phyloP scores from a whole-genome alignment of 30 jellyfish, hydroid and myxozoan genomes.

The Turritopsis dohrnii region DNA sequence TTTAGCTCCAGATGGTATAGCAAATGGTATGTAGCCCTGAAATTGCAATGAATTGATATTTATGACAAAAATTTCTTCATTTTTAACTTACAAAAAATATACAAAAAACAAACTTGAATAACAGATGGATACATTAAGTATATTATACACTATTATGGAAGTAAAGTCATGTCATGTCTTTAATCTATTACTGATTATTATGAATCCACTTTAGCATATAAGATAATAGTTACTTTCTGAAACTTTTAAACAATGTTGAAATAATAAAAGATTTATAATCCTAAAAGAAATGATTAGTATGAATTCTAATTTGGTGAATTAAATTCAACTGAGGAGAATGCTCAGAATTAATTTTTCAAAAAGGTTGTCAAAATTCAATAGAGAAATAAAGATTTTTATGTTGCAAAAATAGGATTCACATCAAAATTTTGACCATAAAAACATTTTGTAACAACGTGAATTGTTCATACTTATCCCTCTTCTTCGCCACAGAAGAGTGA shows the following conservation, averaged over 20 bases:
- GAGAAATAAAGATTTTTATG: too few relatives aligned
- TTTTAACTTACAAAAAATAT: too few relatives aligned
- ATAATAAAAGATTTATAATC: not conserved
- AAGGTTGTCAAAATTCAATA: too few relatives aligned
- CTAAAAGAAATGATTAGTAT: not conserved
- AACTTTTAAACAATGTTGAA: not conserved
- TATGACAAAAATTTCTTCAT: not conserved
- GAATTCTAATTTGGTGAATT: not conserved
- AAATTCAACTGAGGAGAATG: not conserved
- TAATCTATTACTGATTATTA: not conserved
- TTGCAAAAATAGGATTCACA: not conserved
- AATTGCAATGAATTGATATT: not conserved
- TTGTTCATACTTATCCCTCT: too few relatives aligned
- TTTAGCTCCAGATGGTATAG: conserved; percentile 1
- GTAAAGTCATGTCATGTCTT: too few relatives aligned
- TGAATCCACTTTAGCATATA: not conserved
- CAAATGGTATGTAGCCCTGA: conserved; percentile 10
- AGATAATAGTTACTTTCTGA: not conserved
- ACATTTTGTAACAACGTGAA: too few relatives aligned
- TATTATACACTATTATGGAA: not conserved
- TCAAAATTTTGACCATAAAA: not conserved
- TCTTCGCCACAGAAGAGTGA: too few relatives aligned
- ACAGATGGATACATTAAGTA: not conserved
- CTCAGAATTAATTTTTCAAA: too few relatives aligned
- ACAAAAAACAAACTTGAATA: not conserved